Evolutionary conservation across 2,113 vertebrate species (phyloP).

Genomic region (Coracopsis vasa): DNA sequence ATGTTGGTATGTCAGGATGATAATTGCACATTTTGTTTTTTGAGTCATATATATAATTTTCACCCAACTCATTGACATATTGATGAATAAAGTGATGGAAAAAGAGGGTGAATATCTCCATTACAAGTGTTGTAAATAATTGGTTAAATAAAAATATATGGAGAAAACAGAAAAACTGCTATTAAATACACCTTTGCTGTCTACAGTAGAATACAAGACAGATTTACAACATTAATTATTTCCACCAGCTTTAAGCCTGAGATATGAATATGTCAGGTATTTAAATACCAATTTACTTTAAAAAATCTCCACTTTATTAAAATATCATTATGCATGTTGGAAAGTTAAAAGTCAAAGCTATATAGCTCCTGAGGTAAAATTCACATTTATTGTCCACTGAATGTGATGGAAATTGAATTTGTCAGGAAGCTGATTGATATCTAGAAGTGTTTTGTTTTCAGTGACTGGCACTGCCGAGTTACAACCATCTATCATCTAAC

Average conservation of each 20-base stretch:
- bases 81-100: slow-evolving; percentile 30
- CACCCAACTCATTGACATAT: slow-evolving; percentile 28
- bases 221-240: slow-evolving; percentile 71
- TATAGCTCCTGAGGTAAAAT: slow-evolving; percentile 68
- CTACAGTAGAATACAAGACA: slow-evolving; percentile 32
- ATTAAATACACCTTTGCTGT: slow-evolving; percentile 51
- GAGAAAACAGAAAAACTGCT: slow-evolving; percentile 55
- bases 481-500: slow-evolving; percentile 84
- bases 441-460: slow-evolving; percentile 81
- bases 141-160: slow-evolving; percentile 57
- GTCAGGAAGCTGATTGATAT: slow-evolving; percentile 81
- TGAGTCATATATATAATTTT: slow-evolving; percentile 43
- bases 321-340: slow-evolving; percentile 70
- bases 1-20: slow-evolving; percentile 29
- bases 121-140: slow-evolving; percentile 58
- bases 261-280: slow-evolving; percentile 71
- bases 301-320: slow-evolving; percentile 73
- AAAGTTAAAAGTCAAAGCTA: slow-evolving; percentile 69
- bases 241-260: slow-evolving; percentile 59
- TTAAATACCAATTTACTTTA: slow-evolving; percentile 75
- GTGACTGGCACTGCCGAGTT: slow-evolving; percentile 80
- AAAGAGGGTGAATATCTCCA: slow-evolving; percentile 7
- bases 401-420: slow-evolving; percentile 80
- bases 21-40: slow-evolving; percentile 55
- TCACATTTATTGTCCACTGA: slow-evolving; percentile 76